Evolutionary conservation across 2,888 invertebrate genomes (phyloP).

Genomic region (Plebejus melissa): DNA sequence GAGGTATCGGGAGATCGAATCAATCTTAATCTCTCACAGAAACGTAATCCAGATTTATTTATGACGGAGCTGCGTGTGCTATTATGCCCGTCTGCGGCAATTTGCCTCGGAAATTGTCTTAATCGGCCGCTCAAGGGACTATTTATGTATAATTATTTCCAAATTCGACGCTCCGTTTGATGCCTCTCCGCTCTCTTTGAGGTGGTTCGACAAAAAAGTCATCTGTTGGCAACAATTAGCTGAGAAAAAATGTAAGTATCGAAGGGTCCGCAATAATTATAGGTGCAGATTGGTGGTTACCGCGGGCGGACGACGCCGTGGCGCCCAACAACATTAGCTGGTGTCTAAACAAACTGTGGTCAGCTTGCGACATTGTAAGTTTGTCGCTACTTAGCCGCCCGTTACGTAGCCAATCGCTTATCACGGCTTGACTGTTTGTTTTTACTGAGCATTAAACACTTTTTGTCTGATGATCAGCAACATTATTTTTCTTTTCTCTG

Average conservation of each 20-base stretch:
- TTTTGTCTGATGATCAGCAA: neutral
- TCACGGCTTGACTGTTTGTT: neutral
- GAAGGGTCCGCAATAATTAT: constrained; percentile 79
- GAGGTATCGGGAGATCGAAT: constrained; percentile 74
- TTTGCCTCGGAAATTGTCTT: constrained; percentile 79
- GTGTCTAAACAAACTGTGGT: constrained; percentile 29
- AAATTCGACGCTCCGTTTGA: constrained; percentile 79
- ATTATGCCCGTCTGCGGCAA: constrained; percentile 79
- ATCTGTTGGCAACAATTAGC: constrained; percentile 78
- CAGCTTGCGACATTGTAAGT: constrained; percentile 3
- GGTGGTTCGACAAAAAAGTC: constrained; percentile 78
- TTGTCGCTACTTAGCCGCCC: neutral
- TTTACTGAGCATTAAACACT: neutral
- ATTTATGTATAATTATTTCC: constrained; percentile 80
- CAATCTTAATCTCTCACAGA: constrained; percentile 78
- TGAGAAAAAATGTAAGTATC: constrained; percentile 76
- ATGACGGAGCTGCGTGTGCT: constrained; percentile 75
- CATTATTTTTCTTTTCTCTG: neutral
- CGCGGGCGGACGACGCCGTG: constrained; percentile 63
- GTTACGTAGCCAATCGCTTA: constrained; percentile 10
- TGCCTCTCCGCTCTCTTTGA: constrained; percentile 80
- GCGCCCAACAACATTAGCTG: constrained; percentile 61
- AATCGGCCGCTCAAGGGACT: constrained; percentile 80
- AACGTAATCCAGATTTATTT: constrained; percentile 79
- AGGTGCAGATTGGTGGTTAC: constrained; percentile 77